Evolutionary conservation across 2,113 vertebrate species (phyloP).

Genomic region (Aramus guarauna): DNA sequence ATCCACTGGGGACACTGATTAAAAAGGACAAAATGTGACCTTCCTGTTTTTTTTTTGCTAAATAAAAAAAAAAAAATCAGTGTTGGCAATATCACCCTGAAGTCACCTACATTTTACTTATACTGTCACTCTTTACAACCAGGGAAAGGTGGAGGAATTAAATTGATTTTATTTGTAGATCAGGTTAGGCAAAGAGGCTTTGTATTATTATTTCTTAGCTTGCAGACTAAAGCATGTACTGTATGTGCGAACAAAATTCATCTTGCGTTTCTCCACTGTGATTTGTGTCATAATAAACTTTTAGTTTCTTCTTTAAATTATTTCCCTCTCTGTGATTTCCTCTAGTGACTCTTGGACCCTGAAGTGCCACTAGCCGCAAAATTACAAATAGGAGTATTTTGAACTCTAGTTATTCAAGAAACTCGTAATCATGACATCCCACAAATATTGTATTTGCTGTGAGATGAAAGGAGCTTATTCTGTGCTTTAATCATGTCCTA

Average conservation of each 20-base stretch:
- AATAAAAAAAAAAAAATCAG: neutral
- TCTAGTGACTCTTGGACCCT: neutral
- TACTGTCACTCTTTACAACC: neutral
- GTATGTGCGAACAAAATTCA: neutral
- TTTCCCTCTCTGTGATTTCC: neutral
- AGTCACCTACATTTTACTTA: neutral
- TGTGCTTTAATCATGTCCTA: slow-evolving; percentile 16
- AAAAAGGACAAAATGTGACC: neutral
- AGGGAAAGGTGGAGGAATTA: neutral
- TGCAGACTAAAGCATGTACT: neutral
- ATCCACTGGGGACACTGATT: neutral
- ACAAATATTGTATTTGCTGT: neutral
- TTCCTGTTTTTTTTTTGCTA: neutral
- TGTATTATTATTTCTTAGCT: neutral
- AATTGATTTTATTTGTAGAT: neutral
- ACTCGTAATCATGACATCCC: neutral
- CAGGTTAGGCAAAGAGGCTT: neutral
- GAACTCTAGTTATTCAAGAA: slow-evolving; percentile 5
- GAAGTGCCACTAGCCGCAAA: neutral
- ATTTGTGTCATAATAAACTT: neutral
- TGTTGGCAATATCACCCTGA: neutral
- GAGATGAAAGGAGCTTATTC: slow-evolving; percentile 27
- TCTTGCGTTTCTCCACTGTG: neutral
- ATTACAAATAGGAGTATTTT: neutral
- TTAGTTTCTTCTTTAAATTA: neutral